Percentiles rank a stretch among this genome's conserved stretches.
phyloP scores from a whole-genome alignment of 2,113 vertebrate genomes.

The Calonectris borealis region DNA sequence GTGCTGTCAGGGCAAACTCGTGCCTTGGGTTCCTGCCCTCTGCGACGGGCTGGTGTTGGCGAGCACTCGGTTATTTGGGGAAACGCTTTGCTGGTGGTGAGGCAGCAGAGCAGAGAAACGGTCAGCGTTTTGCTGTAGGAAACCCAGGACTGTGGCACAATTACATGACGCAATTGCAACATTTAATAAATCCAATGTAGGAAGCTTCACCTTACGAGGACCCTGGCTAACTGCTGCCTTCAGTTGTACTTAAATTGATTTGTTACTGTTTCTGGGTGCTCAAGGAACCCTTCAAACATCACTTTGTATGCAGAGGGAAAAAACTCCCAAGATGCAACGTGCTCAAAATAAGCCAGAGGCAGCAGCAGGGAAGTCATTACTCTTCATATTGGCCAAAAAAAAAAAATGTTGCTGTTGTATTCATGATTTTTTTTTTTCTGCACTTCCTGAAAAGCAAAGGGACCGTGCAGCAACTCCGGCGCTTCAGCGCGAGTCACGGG shows the following conservation, averaged over 20 bases:
- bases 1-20: neutral
- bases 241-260: neutral
- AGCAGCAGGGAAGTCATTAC: neutral
- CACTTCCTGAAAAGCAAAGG: neutral
- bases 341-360: neutral
- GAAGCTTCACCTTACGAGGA: neutral
- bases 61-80: fast-evolving
- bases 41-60: neutral
- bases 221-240: neutral
- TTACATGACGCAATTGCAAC: fast-evolving
- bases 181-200: neutral
- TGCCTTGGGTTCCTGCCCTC: neutral
- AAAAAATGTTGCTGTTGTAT: neutral
- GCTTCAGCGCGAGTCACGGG: fast-evolving
- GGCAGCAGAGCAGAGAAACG: neutral
- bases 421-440: neutral
- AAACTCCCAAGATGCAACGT: neutral
- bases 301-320: neutral
- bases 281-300: neutral
- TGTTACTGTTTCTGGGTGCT: neutral
- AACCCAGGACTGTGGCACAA: neutral
- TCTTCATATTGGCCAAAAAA: neutral
- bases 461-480: neutral
- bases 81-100: neutral
- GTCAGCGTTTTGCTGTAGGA: fast-evolving